Evolutionary conservation across 1,140 invertebrate genomes (phyloP).

Genomic region (Contarinia nasturtii): DNA sequence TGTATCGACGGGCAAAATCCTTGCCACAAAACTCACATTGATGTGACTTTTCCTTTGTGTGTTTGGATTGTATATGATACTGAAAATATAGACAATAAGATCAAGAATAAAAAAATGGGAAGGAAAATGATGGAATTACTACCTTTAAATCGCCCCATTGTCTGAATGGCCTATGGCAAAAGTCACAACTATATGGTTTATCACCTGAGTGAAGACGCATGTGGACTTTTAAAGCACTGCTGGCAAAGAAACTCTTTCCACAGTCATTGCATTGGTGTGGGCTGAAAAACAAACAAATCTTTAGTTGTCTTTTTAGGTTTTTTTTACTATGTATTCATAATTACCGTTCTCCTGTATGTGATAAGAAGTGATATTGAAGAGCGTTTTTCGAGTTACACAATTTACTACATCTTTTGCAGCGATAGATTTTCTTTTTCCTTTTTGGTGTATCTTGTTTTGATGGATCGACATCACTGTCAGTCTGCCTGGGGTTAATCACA

Average conservation of each 20-base stretch:
- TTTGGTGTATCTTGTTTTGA: background rate
- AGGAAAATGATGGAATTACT: slow-evolving; percentile 70
- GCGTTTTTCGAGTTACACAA: slow-evolving; percentile 68
- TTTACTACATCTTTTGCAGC: slow-evolving; percentile 42
- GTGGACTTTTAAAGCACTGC: slow-evolving; percentile 57
- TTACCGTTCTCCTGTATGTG: slow-evolving; percentile 45
- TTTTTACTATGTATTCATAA: background rate
- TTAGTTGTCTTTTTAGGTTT: too few species aligned
- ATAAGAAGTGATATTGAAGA: slow-evolving; percentile 61
- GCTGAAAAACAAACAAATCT: slow-evolving; percentile 9
- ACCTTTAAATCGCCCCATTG: slow-evolving; percentile 82
- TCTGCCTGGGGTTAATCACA: too few species aligned
- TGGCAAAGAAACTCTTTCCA: slow-evolving; percentile 61
- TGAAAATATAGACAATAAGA: slow-evolving; percentile 53
- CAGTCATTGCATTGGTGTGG: slow-evolving; percentile 66
- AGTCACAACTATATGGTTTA: slow-evolving; percentile 59
- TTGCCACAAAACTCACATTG: slow-evolving; percentile 72
- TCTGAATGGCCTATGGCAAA: slow-evolving; percentile 53
- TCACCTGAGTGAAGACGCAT: slow-evolving; percentile 53
- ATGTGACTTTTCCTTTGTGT: slow-evolving; percentile 58
- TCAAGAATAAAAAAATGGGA: too few species aligned
- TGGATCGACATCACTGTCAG: slow-evolving; percentile 4
- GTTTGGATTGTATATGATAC: slow-evolving; percentile 72
- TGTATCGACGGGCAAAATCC: slow-evolving; percentile 5
- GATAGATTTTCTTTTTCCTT: slow-evolving; percentile 12